Conservation (phyloP, 2,113 vertebrate genomes). For the Seriola quinqueradiata region DNA sequence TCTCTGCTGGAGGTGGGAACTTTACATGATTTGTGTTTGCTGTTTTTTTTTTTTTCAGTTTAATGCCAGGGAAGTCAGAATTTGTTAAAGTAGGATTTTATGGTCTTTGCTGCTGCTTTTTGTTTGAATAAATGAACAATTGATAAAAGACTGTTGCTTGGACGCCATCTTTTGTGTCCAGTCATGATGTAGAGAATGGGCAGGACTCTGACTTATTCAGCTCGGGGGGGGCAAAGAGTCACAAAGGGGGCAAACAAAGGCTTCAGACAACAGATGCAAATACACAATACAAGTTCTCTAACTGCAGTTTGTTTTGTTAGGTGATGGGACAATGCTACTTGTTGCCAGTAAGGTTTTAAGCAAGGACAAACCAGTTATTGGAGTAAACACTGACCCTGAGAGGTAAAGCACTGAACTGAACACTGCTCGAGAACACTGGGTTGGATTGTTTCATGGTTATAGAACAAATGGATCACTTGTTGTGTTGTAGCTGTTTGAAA, state of each 20-base stretch:
- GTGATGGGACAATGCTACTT: conserved; percentile 98
- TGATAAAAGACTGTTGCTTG: conserved; percentile 19
- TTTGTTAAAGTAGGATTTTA: not conserved
- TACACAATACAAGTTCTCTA: conserved; percentile 53
- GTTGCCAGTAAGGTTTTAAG: conserved; percentile 97
- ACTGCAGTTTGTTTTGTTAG: conserved; percentile 76
- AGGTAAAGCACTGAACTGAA: conserved; percentile 84
- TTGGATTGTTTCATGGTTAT: not conserved
- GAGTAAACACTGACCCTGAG: conserved; percentile 98
- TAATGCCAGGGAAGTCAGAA: not conserved
- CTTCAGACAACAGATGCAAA: conserved; percentile 18
- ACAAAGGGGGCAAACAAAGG: conserved; percentile 25
- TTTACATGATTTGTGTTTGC: not conserved
- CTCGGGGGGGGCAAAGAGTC: conserved; percentile 20
- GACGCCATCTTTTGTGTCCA: conserved; percentile 12
- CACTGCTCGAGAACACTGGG: not conserved
- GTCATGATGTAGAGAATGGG: not conserved
- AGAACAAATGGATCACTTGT: not conserved
- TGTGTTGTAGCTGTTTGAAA: not conserved
- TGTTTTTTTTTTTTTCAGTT: not conserved
- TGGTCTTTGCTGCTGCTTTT: not conserved
- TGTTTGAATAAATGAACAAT: not conserved
- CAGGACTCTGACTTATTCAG: conserved; percentile 12
- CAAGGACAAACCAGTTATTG: conserved; percentile 94
- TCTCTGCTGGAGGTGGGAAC: conserved; percentile 94